Base-by-base conservation (phyloP, 2,888 invertebrate species). In the Abrostola triplasia region DNA sequence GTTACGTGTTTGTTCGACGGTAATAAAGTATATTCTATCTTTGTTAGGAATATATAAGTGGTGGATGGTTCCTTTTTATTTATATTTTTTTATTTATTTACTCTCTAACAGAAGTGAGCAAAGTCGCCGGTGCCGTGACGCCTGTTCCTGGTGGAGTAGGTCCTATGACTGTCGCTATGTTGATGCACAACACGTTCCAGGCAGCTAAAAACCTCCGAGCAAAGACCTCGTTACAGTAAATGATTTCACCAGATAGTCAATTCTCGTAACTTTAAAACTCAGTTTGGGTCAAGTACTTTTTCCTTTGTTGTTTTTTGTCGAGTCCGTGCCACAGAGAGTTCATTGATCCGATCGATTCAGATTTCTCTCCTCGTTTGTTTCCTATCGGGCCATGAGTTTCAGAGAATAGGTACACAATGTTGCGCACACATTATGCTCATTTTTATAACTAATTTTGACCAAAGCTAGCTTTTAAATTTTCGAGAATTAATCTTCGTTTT, bases 101-200 rank as follows among this genome's bases (percentile, higher is more conserved):
- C n/a, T 36, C 24, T 37, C 36, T 52, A 71, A 71, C 94, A 97
- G 96, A 95, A 89, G 98, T 98, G 0, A 95, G 95, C 64, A 95
- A 98, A 90, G 95, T 98, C 36, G 98, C 98, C 8, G 97, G 98
- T 9, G 95, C 96, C 58, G 96, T 99, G 52, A 98, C 98, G 0
- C 98, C 98, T 0, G 99, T 98, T 0, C 98, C 98, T 0, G 96
- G 98, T 1, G 99, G 99, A 2, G 98, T 98, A 5, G 98, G 98
- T 0, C 98, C 98, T 0, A 98, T 98, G 97, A 99, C 99, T 0
- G 98, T 98, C 0, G 97, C 98, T 0, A 98, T 98, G 98, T 90
- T 99, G 41, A 98, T 99, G 98, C 96, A 96, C 77, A 99, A 99
- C 87, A 98, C 98, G 0, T 95, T 98, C 66, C 93, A 95, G 80